Evolutionary conservation across 2,888 invertebrate species (phyloP), one percentile per base, ranked within the genome.

Genomic region (Cynaeus angustus): DNA sequence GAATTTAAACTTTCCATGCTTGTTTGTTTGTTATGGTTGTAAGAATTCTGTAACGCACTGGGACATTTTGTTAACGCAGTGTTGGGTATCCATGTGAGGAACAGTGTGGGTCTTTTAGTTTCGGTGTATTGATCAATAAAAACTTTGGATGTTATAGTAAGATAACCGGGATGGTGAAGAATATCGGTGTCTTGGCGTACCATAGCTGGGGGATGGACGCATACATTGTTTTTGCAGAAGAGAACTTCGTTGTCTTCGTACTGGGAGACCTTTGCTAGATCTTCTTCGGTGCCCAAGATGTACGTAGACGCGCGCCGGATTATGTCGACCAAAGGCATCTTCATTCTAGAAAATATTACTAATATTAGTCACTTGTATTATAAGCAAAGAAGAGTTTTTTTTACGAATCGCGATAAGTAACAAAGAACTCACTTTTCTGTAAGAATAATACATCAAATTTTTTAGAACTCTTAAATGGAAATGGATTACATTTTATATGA

Each of bases 151-250:
- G 94, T 93, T 46, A 98, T 91, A 0, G 96, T 95, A 77, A 98
- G 87, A 83, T 98, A 98, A 0, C 93, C 98, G 1, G 97, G 97
- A 85, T 96, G 94, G 81, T 98, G 98, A 0, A 95, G 88, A 28
- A 94, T 90, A 76, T 96, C 96, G 61, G 92, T 89, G 78, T 94
- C 93, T 77, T 93, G 93, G 53, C 95, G 89, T 58, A 94, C 90
- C 71, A 94, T 89, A 0, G 94, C 93, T 52, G 96, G 95, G 4
- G 97, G 97, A 87, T 98, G 98, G 48, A 98, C 97, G 85, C 98
- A 98, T 33, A 98, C 97, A 86, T 98, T 98, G 84, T 98, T 98
- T 87, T 98, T 98, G 86, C 95, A 94, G 84, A 94, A 95, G 55
- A 95, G 86, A 70, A 94, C 91, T 87, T 95, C 95, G 80, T 94